Evolutionary conservation across 2,113 vertebrate genomes (phyloP).

Genomic region (Etheostoma spectabile): DNA sequence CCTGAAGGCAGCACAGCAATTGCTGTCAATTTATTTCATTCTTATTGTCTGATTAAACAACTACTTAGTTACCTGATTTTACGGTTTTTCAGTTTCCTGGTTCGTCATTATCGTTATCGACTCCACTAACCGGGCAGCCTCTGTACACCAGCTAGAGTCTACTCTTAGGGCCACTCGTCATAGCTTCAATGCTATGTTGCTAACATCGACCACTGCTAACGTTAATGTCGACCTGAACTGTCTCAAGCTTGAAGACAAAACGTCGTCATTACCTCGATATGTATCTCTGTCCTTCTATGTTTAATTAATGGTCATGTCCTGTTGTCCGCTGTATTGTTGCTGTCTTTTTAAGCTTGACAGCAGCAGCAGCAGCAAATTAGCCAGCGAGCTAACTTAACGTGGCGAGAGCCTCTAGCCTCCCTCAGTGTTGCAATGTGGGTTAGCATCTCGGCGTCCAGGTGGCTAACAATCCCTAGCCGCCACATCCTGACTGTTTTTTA

Average conservation of each 20-base stretch:
- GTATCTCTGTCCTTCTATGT: accelerated
- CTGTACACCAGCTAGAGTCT: constrained; percentile 9
- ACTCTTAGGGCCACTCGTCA: constrained; percentile 53
- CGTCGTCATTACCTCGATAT: neutral
- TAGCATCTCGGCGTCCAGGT: constrained; percentile 55
- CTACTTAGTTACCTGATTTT: accelerated
- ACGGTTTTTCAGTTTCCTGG: accelerated
- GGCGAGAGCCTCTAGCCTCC: constrained; percentile 63
- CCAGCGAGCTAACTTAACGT: constrained; percentile 78
- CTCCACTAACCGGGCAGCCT: neutral
- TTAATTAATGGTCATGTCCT: accelerated
- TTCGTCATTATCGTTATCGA: neutral
- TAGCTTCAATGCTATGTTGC: constrained; percentile 60
- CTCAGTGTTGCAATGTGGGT: constrained; percentile 77
- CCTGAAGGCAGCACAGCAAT: constrained; percentile 38
- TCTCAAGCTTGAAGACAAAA: neutral
- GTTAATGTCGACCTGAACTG: constrained; percentile 19
- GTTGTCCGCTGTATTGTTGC: neutral
- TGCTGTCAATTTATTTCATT: constrained; percentile 12
- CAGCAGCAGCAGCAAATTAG: constrained; percentile 34
- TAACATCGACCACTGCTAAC: constrained; percentile 32
- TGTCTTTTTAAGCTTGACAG: neutral
- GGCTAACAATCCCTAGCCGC: constrained; percentile 38
- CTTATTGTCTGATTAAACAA: neutral
- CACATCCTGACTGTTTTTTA: neutral